Conservation (phyloP, 2,888 invertebrate species). For the Oasisia sp. region DNA sequence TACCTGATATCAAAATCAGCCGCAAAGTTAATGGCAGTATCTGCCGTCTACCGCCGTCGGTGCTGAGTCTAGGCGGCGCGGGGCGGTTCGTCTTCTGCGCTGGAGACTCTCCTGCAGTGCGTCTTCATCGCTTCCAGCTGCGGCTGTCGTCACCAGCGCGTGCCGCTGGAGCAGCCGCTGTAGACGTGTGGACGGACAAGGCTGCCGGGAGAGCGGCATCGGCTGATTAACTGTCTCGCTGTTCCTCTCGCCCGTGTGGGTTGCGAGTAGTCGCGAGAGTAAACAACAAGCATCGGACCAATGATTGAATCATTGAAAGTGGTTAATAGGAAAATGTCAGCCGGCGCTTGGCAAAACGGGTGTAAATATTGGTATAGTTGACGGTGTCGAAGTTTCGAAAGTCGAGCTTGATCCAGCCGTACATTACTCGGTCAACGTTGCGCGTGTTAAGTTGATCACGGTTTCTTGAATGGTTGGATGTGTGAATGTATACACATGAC, state of each 20-base stretch:
- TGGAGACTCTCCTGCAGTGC: not conserved
- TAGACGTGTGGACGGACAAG: not conserved
- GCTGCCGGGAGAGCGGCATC: not conserved
- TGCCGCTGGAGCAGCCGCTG: not conserved
- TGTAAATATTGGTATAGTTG: not conserved
- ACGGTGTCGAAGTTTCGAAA: not conserved
- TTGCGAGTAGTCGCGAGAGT: not conserved
- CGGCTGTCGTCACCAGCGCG: not conserved
- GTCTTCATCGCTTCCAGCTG: not conserved
- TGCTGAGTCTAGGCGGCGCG: not conserved
- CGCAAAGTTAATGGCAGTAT: not conserved
- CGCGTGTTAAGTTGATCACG: not conserved
- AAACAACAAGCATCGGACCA: not conserved
- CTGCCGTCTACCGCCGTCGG: not conserved
- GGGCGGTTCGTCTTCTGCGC: not conserved
- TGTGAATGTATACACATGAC: not conserved
- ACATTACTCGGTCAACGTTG: not conserved
- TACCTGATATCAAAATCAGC: constrained; percentile 5
- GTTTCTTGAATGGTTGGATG: not conserved
- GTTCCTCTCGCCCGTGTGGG: not conserved
- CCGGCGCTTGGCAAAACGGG: not conserved
- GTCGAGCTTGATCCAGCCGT: not conserved
- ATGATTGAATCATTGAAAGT: not conserved
- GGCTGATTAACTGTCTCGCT: not conserved
- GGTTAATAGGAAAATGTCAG: not conserved